A percentile compares a stretch with the other conserved stretches of the same genome.
Evolutionary conservation across 2,797 vertebrate species (phyloP).

Genomic region (Varecia variegata): DNA sequence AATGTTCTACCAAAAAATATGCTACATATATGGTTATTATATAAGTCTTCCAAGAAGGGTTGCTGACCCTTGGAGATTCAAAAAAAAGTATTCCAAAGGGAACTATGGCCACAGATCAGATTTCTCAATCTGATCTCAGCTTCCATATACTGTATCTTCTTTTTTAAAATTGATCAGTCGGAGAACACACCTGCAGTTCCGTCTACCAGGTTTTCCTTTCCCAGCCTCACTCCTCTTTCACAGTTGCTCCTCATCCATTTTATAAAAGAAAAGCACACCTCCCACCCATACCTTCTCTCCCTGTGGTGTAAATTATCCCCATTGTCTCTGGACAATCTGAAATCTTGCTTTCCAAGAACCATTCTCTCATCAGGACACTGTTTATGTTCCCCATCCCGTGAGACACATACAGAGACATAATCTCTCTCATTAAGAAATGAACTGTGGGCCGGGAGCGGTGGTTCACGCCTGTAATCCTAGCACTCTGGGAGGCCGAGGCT

Average conservation of each 20-base stretch:
- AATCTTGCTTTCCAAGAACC: not conserved
- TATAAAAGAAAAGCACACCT: not conserved
- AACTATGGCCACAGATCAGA: not conserved
- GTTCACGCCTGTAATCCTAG: too few species aligned
- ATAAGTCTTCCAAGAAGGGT: not conserved
- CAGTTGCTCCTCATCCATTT: not conserved
- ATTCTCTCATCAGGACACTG: not conserved
- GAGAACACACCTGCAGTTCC: not conserved
- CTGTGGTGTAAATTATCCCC: not conserved
- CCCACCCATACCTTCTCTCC: not conserved
- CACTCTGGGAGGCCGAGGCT: too few species aligned
- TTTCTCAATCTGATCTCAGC: not conserved
- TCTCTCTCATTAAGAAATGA: conserved; percentile 1
- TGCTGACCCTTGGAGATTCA: not conserved
- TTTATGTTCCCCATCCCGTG: not conserved
- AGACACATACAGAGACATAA: not conserved
- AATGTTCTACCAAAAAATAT: not conserved
- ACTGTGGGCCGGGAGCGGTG: too few species aligned
- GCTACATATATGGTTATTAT: not conserved
- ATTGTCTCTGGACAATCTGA: not conserved
- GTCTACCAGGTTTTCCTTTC: not conserved
- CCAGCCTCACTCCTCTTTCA: not conserved
- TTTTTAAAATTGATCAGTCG: not conserved
- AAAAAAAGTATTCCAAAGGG: not conserved
- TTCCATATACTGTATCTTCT: not conserved